These are phyloP conservation scores for Bothrops jararaca DNA, from an alignment of 2,113 vertebrate genomes.

Conservation along the genomic window DNA sequence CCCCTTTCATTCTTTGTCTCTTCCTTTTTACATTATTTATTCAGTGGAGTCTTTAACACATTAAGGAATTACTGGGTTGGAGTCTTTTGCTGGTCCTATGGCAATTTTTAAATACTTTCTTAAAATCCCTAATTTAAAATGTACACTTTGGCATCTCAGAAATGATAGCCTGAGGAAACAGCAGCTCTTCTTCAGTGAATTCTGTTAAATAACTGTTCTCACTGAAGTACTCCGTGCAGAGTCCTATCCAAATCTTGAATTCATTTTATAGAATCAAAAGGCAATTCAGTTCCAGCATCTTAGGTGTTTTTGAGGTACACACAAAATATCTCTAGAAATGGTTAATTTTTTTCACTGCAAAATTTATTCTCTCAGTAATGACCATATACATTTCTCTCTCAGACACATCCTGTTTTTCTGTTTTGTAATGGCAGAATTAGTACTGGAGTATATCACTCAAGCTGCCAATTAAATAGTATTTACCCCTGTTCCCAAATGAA, in stretches of 20 bases:
- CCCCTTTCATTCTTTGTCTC: conserved; percentile 1
- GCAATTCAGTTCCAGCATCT: neutral
- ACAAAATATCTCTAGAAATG: neutral
- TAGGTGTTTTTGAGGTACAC: neutral
- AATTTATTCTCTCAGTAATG: neutral
- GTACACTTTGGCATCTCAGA: conserved; percentile 18
- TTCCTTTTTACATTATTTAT: conserved; percentile 31
- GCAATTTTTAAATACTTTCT: neutral
- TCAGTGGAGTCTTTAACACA: conserved; percentile 47
- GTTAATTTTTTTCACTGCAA: neutral
- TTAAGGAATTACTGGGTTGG: conserved; percentile 40
- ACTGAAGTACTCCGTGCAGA: neutral
- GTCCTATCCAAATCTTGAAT: neutral
- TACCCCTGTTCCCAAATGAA: conserved; percentile 34
- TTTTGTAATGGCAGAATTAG: conserved; percentile 43
- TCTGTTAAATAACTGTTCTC: conserved; percentile 10
- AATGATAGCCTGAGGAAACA: neutral
- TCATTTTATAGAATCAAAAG: neutral
- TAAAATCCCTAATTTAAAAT: neutral
- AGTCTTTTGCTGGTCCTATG: neutral
- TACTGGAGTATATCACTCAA: conserved; percentile 22
- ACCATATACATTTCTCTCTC: conserved; percentile 19
- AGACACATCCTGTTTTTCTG: conserved; percentile 12
- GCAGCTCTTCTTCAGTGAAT: neutral
- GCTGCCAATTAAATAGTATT: conserved; percentile 44